Conservation (phyloP, 1,140 invertebrate species). For the Leguminivora glycinivorella region DNA sequence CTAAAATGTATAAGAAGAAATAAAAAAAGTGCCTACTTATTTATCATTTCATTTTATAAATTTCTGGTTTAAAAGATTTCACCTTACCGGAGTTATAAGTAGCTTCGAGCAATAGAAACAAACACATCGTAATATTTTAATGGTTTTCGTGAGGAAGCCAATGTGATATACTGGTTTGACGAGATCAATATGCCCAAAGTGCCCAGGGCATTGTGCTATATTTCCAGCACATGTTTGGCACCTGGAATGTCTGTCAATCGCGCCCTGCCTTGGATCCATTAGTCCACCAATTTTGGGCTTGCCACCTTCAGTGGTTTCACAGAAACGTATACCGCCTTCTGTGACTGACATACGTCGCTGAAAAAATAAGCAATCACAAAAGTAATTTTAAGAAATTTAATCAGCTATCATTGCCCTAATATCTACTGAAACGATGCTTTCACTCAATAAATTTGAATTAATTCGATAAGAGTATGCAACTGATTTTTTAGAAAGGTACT, state of each 20-base stretch:
- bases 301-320: conserved; percentile 99
- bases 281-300: conserved; percentile 98
- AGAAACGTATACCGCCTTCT: conserved; percentile 96
- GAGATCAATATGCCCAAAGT: conserved; percentile 99
- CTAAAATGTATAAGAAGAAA: conserved; percentile 63
- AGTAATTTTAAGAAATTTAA: too few relatives aligned
- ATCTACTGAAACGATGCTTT: too few relatives aligned
- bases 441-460: too few relatives aligned
- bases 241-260: conserved; percentile 94
- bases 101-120: conserved; percentile 99
- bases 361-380: conserved; percentile 54
- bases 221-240: conserved; percentile 99
- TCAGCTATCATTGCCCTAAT: too few relatives aligned
- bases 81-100: conserved; percentile 93
- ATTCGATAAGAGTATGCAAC: too few relatives aligned
- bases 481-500: too few relatives aligned
- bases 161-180: conserved; percentile 99
- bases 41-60: not conserved
- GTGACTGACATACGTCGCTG: conserved; percentile 98
- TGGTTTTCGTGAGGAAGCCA: conserved; percentile 97
- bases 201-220: conserved; percentile 99
- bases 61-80: conserved; percentile 81
- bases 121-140: conserved; percentile 97
- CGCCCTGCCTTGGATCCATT: conserved; percentile 99
- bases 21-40: not conserved